Evolutionary conservation across 2,113 vertebrate species (phyloP).

Genomic region (Sialia sialis): DNA sequence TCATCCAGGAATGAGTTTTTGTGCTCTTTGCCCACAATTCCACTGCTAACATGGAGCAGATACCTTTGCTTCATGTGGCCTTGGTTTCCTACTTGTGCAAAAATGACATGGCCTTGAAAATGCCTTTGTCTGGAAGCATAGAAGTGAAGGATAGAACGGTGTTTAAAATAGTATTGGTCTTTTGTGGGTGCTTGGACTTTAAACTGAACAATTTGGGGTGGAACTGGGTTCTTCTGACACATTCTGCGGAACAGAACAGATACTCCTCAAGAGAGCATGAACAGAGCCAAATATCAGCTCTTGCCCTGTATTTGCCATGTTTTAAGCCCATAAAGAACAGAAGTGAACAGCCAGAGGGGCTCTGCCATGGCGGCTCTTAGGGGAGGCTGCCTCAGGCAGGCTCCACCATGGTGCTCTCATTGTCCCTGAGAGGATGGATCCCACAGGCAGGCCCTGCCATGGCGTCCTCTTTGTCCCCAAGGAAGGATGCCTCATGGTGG

Average conservation of each 20-base stretch:
- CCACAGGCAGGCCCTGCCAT: background rate
- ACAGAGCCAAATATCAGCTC: background rate
- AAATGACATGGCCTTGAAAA: background rate
- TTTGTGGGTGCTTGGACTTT: fast-evolving
- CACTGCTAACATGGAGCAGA: background rate
- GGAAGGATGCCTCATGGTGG: too few species aligned
- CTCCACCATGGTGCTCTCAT: too few species aligned
- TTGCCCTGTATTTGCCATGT: fast-evolving
- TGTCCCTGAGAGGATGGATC: background rate
- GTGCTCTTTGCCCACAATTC: background rate
- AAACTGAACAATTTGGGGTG: background rate
- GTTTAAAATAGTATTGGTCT: fast-evolving
- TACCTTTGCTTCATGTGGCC: fast-evolving
- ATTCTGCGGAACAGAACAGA: fast-evolving
- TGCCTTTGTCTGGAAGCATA: background rate
- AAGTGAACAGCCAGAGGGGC: fast-evolving
- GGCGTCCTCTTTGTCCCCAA: too few species aligned
- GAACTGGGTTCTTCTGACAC: fast-evolving
- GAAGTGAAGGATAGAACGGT: fast-evolving
- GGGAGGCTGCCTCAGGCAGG: fast-evolving
- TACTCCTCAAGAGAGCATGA: fast-evolving
- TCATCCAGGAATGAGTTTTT: fast-evolving
- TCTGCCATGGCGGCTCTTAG: fast-evolving
- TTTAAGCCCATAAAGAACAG: fast-evolving
- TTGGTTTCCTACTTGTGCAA: fast-evolving